Base-by-base conservation (phyloP, 1,140 invertebrate genomes). In the Nomia melanderi region DNA sequence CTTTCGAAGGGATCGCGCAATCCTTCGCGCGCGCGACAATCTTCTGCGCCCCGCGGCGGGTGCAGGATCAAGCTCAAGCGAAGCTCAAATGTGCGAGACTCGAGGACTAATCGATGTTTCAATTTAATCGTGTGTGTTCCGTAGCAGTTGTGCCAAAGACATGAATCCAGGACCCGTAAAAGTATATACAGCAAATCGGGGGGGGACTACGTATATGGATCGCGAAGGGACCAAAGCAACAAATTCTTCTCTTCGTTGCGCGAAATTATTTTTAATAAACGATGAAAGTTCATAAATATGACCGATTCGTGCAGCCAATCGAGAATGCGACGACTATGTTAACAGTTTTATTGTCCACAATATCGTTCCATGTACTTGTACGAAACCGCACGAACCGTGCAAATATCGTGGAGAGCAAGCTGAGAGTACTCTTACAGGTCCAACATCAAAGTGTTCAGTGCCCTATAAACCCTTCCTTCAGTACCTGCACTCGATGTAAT, bases 391-490 rank as follows among this genome's bases (percentile, higher is more conserved):
- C n/a, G 41, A 47, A 53, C 47, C 25, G 33, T 23, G 25, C 14
- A 25, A 47, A 33, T n/a, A 33, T 79, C 33, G 50, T 17, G 23
- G 36, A 72, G 67, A 44, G 60, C 60, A 65, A 60, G 73, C 29
- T 59, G 39, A 27, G 59, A 77, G 56, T 81, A 81, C 67, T 53
- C 69, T 85, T 84, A 87, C 84, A 88, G 86, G 84, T 77, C 82
- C 81, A 83, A 84, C 56, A 75, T 81, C 73, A 79, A 89, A 87
- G 88, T 89, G 87, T 89, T 88, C 88, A 89, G 85, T 65, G 72
- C 39, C 78, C 83, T 63, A 76, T 14, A 78, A 84, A 77, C 77
- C 78, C 71, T 82, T 83, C 86, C 84, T 87, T 79, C 85, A 90
- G 85, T 89, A 89, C 88, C 87, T 89, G 88, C 82, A 84, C 79